A percentile compares a stretch with the other conserved stretches of the same genome.
Evolutionary conservation across 2,113 vertebrate genomes (phyloP).

Genomic region (Ardeotis arabs): DNA sequence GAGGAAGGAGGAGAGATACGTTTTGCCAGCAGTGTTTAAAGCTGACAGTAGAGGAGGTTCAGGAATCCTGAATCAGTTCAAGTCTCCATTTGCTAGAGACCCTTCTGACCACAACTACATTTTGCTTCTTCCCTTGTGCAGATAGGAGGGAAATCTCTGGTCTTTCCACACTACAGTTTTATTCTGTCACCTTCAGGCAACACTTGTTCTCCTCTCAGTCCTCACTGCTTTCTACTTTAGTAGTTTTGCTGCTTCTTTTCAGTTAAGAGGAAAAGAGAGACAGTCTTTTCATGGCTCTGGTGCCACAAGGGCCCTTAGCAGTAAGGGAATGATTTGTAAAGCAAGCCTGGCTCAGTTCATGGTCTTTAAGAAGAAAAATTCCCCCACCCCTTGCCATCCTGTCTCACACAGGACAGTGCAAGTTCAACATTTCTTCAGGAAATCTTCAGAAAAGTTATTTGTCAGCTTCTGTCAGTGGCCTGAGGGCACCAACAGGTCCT

Average conservation of each 20-base stretch:
- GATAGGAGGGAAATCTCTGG: neutral
- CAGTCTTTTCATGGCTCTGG: neutral
- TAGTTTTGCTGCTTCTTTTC: neutral
- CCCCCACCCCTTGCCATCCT: neutral
- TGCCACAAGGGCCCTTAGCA: neutral
- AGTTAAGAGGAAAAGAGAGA: neutral
- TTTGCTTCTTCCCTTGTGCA: neutral
- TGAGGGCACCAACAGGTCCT: neutral
- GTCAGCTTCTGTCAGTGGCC: neutral
- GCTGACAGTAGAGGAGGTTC: neutral
- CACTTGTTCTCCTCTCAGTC: neutral
- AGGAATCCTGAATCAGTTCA: neutral
- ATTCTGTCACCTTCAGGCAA: neutral
- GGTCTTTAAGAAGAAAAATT: neutral
- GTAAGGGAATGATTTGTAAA: neutral
- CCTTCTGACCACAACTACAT: neutral
- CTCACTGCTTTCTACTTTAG: neutral
- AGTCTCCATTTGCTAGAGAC: neutral
- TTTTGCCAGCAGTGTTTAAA: neutral
- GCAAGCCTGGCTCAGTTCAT: neutral
- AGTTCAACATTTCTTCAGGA: neutral
- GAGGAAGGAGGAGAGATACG: neutral
- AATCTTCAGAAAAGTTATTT: neutral
- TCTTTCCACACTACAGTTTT: neutral
- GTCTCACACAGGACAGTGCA: neutral